Percentiles rank a stretch among this genome's conserved stretches.
phyloP scores from a whole-genome alignment of 2,113 vertebrate species.

The Tricholaema leucomelas region DNA sequence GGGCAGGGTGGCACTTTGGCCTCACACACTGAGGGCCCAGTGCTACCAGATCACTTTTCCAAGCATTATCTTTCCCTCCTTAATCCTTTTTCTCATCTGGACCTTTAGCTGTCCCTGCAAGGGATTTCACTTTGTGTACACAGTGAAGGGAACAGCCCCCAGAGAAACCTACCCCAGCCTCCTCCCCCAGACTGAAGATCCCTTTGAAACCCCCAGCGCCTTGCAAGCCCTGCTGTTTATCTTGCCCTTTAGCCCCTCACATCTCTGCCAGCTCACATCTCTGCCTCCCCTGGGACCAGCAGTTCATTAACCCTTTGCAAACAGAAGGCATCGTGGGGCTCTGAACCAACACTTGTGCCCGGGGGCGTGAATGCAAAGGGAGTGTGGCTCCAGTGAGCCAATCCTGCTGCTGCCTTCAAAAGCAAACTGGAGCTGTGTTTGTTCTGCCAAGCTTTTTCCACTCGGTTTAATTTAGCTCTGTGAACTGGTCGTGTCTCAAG shows the following conservation, averaged over 20 bases:
- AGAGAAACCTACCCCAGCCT: neutral
- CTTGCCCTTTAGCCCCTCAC: neutral
- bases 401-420: slow-evolving; percentile 3
- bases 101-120: neutral
- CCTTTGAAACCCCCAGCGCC: neutral
- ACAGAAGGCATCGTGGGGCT: neutral
- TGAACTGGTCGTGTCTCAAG: slow-evolving; percentile 33
- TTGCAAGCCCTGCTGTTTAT: neutral
- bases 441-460: slow-evolving; percentile 61
- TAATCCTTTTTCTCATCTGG: neutral
- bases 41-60: neutral
- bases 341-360: neutral
- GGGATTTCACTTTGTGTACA: neutral
- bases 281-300: neutral
- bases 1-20: neutral
- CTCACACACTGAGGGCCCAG: neutral
- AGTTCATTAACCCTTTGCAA: slow-evolving; percentile 35
- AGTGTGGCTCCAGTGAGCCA: neutral
- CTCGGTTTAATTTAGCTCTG: slow-evolving; percentile 55
- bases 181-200: neutral
- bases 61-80: neutral
- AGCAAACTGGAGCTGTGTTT: neutral
- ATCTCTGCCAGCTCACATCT: neutral
- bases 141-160: neutral
- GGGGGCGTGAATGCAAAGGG: neutral